phyloP scores from a whole-genome alignment of 2,888 invertebrate genomes.

The Himalopsyche kuldschensis region DNA sequence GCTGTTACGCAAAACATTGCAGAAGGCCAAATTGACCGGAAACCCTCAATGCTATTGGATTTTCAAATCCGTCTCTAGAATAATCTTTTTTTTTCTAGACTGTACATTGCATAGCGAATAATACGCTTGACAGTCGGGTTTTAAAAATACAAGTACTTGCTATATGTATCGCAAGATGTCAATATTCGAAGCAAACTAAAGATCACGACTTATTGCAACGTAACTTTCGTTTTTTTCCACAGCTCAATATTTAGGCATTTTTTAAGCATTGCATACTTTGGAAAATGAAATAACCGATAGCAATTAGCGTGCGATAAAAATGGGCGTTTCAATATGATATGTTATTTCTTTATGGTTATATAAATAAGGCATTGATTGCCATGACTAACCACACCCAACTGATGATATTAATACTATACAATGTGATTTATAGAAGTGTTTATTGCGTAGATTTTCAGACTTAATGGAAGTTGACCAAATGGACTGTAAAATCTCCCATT shows the following conservation, averaged over 20 bases:
- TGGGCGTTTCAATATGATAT: neutral
- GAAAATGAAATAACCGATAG: neutral
- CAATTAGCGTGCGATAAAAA: neutral
- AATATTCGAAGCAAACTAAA: conserved; percentile 33
- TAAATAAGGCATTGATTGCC: too few relatives aligned
- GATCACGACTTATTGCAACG: conserved; percentile 35
- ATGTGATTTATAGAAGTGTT: too few relatives aligned
- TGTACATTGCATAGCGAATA: neutral
- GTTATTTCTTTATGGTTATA: too few relatives aligned
- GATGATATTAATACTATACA: too few relatives aligned
- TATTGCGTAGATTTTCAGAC: too few relatives aligned
- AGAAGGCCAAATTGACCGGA: conserved; percentile 6
- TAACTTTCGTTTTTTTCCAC: conserved; percentile 34
- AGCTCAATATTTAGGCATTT: neutral
- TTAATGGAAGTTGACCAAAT: too few relatives aligned
- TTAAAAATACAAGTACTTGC: conserved; percentile 15
- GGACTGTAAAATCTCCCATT: too few relatives aligned
- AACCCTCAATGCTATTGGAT: neutral
- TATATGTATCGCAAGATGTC: conserved; percentile 30
- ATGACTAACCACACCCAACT: too few relatives aligned
- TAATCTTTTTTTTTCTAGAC: neutral
- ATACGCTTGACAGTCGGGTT: neutral
- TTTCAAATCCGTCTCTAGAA: neutral
- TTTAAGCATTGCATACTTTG: neutral
- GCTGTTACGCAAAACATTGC: neutral